Percentiles rank a stretch among this genome's conserved stretches.
Evolutionary conservation across 2,797 vertebrate genomes (phyloP).

Genomic region (Gallinago solitaria): DNA sequence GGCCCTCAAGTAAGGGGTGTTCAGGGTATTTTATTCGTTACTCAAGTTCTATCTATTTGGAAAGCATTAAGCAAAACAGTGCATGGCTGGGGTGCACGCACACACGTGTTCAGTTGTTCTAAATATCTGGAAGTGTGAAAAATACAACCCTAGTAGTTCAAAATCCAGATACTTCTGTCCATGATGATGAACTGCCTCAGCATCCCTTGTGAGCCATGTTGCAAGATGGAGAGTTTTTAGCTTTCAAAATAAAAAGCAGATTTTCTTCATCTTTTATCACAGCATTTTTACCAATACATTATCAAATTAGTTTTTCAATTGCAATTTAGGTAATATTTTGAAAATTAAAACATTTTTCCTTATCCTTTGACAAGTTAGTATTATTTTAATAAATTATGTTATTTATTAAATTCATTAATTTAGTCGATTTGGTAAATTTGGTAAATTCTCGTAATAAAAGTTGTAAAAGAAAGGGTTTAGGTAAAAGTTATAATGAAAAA

Average conservation of each 20-base stretch:
- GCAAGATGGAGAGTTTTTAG: background rate
- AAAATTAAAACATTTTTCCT: background rate
- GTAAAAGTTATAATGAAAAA: background rate
- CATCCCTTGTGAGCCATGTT: background rate
- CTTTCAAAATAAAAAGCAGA: background rate
- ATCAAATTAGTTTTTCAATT: background rate
- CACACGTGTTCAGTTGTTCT: background rate
- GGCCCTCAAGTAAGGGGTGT: background rate
- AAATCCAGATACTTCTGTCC: background rate
- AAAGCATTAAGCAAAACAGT: background rate
- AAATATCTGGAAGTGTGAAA: background rate
- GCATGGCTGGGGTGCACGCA: accelerated
- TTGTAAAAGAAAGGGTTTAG: background rate
- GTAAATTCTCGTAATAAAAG: background rate
- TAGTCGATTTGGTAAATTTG: background rate
- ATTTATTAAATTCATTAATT: background rate
- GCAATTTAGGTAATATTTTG: background rate
- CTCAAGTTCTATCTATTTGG: background rate
- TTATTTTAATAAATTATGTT: background rate
- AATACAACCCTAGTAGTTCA: background rate
- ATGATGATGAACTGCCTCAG: background rate
- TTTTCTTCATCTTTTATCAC: background rate
- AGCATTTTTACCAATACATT: background rate
- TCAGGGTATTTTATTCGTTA: background rate
- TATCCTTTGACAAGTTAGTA: background rate